Conservation (phyloP, 1,140 invertebrate species). For the Diorhabda elongata region DNA sequence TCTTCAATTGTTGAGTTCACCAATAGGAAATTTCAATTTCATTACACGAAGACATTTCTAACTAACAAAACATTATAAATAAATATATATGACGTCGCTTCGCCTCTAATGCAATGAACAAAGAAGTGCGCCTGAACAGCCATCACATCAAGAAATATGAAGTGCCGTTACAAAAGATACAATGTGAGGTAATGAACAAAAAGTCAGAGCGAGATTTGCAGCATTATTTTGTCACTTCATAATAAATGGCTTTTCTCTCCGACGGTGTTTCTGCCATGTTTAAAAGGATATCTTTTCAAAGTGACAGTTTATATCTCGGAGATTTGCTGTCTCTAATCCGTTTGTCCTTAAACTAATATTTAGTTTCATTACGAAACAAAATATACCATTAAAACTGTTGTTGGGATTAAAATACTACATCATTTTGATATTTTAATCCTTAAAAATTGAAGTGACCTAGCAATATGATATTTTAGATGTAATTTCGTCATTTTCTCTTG, state of each 20-base stretch:
- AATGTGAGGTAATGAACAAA: constrained; percentile 16
- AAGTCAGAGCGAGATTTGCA: constrained; percentile 10
- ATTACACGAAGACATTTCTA: no score
- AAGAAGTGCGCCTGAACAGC: background rate
- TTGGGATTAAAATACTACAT: no score
- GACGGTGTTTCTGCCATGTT: constrained; percentile 8
- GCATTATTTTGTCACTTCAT: constrained; percentile 15
- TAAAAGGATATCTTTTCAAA: constrained; percentile 13
- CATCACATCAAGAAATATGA: constrained; percentile 7
- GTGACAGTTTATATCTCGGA: constrained; percentile 15
- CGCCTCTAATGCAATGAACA: background rate
- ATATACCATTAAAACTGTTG: no score
- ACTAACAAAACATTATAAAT: no score
- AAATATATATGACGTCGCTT: no score
- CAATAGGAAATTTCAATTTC: no score
- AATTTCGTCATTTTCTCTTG: no score
- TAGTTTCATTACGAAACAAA: background rate
- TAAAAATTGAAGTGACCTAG: no score
- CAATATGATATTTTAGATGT: no score
- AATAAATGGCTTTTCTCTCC: constrained; percentile 12
- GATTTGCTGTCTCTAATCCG: constrained; percentile 8
- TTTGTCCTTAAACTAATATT: constrained; percentile 8
- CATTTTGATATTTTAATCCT: no score
- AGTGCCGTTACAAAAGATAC: constrained; percentile 9
- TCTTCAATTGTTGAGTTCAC: no score